Base-by-base conservation (phyloP, 92 coral and sea anemone genomes). In the Zoanthus solanderi region DNA sequence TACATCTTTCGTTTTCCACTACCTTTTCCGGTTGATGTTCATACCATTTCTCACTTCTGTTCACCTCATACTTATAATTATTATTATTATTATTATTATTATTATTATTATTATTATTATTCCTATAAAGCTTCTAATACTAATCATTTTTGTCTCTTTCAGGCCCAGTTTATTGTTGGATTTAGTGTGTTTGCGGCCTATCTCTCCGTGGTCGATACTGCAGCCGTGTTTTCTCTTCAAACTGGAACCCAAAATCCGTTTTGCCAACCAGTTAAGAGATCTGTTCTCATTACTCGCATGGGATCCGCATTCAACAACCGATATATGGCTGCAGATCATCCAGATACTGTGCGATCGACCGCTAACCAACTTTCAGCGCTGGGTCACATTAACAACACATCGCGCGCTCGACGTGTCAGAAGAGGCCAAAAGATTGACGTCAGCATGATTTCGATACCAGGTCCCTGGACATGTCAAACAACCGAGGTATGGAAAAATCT, bases 401-500 rank as follows among this genome's bases (percentile, higher is more conserved):
- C 68, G 17, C 57, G 17, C 81, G 3, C 71, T 72, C 78, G 82
- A 30, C 87, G 79, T 16, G 63, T 52, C 46, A 79, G 68, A 65
- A 63, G 90, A 30, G 73, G 82, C 17, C 80, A 72, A 79, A 75
- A 67, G 81, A 78, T 81, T 44, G 85, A 89, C 34, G 45, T 86
- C 13, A 75, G 71, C 60, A 71, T 75, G 82, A 90, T 83, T 46
- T 78, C 79, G 31, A 78, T 75, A 50, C 95, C 96, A 11, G 72
- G 74, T 12, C 90, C 88, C 6, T 94, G 97, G 97, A 92, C 95
- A 32, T 94, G 97, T 37, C 78, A 86, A 78, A 94, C 95, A 5
- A 88, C 76, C 30, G 78, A 56, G 15, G 28, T 12, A 6, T 94
- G 97, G 97, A 32, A 16, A 32, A 57, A 90, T 72, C 83, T 94